Percentiles rank a stretch among this genome's conserved stretches.
Conservation (phyloP, 2,113 vertebrate genomes). For the Corapipo altera region DNA sequence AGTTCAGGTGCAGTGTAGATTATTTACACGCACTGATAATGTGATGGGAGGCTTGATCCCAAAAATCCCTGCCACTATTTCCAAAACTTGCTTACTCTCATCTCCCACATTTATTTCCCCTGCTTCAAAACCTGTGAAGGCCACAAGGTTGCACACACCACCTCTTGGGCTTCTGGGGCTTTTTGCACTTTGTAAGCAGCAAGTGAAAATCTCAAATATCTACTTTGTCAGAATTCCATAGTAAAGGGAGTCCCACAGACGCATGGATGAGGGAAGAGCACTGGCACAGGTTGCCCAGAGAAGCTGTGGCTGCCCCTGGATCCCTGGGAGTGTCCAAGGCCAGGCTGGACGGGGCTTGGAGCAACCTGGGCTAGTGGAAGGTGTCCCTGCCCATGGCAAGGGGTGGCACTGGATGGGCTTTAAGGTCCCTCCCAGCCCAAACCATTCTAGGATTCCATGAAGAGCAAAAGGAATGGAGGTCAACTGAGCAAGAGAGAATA, state of each 20-base stretch:
- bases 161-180: not conserved
- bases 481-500: not conserved
- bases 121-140: not conserved
- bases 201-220: not conserved
- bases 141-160: not conserved
- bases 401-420: not conserved
- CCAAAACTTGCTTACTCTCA: not conserved
- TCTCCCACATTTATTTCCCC: not conserved
- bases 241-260: not conserved
- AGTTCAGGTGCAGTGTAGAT: not conserved
- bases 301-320: not conserved
- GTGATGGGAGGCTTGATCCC: not conserved
- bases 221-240: not conserved
- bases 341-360: accelerated
- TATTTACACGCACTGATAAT: not conserved
- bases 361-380: accelerated
- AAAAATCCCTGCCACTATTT: not conserved
- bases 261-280: not conserved
- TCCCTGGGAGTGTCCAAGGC: not conserved
- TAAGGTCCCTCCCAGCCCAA: not conserved
- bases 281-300: not conserved
- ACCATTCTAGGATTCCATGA: not conserved
- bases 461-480: not conserved
- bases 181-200: not conserved
- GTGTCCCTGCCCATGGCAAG: not conserved